phyloP scores from a whole-genome alignment of 2,113 vertebrate species.

The Cyrtonyx montezumae region DNA sequence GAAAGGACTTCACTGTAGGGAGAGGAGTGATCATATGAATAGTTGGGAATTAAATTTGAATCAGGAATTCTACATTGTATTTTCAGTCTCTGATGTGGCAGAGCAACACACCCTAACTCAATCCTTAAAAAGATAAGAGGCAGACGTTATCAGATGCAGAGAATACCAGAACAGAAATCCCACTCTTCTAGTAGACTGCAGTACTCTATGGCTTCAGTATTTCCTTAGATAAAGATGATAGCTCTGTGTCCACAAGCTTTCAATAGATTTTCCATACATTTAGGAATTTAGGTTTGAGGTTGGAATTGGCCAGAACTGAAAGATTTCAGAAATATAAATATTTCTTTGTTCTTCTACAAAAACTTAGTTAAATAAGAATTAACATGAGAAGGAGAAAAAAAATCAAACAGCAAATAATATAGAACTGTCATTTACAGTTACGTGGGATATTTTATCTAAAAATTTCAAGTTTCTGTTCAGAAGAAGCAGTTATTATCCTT shows the following conservation, averaged over 20 bases:
- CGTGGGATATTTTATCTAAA: not conserved
- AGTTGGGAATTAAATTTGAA: not conserved
- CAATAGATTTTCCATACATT: not conserved
- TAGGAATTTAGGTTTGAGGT: not conserved
- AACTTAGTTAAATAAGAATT: not conserved
- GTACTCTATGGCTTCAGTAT: not conserved
- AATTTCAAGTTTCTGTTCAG: constrained; percentile 10
- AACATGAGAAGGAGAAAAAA: not conserved
- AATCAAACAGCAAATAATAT: not conserved
- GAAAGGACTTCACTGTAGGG: not conserved
- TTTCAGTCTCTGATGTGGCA: not conserved
- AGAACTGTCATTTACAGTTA: not conserved
- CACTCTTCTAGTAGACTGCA: not conserved
- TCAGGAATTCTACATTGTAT: not conserved
- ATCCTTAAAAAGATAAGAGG: not conserved
- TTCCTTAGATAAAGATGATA: not conserved
- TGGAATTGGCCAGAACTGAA: not conserved
- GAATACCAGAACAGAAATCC: not conserved
- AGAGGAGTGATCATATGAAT: not conserved
- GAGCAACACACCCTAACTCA: fast-evolving
- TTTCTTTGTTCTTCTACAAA: not conserved
- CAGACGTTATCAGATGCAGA: not conserved
- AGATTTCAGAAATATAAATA: not conserved
- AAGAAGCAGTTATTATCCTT: not conserved
- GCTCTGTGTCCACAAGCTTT: not conserved